Percentiles rank a stretch among this genome's conserved stretches.
phyloP scores from a whole-genome alignment of 2,113 vertebrate genomes.

The Heliornis fulica region DNA sequence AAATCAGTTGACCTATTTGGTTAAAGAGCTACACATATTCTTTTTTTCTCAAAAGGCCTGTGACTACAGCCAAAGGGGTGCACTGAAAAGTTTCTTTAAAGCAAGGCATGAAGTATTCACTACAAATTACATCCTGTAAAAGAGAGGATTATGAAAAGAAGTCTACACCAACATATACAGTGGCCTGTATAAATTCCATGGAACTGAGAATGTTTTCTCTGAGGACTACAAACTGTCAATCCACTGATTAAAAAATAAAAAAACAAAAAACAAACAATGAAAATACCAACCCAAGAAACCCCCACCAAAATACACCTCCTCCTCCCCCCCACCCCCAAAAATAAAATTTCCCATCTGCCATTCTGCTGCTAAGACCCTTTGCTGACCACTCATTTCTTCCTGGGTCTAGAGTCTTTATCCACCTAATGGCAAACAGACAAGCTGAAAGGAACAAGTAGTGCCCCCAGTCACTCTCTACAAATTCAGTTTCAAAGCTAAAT shows the following conservation, averaged over 20 bases:
- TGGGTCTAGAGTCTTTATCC: neutral
- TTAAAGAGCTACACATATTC: neutral
- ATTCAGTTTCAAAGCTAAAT: neutral
- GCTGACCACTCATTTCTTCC: neutral
- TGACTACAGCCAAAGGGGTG: neutral
- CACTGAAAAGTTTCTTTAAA: neutral
- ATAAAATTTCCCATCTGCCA: too few relatives aligned
- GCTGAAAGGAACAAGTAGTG: neutral
- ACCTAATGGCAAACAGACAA: neutral
- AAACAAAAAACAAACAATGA: neutral
- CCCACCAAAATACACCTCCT: too few relatives aligned
- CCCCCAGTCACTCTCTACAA: neutral
- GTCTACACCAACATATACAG: neutral
- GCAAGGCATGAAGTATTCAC: rapidly evolving
- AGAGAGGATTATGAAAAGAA: neutral
- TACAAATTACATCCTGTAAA: neutral
- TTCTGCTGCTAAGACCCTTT: neutral
- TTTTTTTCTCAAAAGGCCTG: neutral
- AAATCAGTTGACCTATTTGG: neutral
- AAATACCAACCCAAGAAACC: neutral
- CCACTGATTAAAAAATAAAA: neutral
- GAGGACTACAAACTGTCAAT: neutral
- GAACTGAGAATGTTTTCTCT: neutral
- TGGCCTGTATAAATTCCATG: neutral
- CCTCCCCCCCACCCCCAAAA: too few relatives aligned